These are phyloP conservation scores for Cheumatopsyche charites DNA, from an alignment of 1,140 invertebrate genomes.

Conservation along the genomic window DNA sequence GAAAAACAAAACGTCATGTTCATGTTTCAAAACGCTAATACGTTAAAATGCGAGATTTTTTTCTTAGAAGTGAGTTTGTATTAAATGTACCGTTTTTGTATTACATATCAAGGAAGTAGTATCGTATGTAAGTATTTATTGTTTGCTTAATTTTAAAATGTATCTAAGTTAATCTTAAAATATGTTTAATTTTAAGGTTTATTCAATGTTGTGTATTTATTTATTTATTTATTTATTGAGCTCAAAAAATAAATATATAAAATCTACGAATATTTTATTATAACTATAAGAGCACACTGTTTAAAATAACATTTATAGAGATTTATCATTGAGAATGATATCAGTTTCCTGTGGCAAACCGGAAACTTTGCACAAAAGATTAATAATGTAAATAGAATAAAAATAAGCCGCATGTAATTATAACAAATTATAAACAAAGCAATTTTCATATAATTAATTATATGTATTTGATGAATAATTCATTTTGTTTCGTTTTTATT, in stretches of 20 bases:
- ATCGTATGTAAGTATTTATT: constrained; percentile 7
- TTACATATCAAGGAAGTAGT: constrained; percentile 13
- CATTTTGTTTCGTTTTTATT: too few relatives aligned
- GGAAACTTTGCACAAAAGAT: not conserved
- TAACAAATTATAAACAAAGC: too few relatives aligned
- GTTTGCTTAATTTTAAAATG: not conserved
- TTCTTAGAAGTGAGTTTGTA: too few relatives aligned
- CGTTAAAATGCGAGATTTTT: too few relatives aligned
- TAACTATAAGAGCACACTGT: too few relatives aligned
- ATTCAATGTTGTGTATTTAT: constrained; percentile 1
- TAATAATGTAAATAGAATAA: not conserved
- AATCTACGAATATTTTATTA: too few relatives aligned
- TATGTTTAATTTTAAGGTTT: constrained; percentile 1
- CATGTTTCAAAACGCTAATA: too few relatives aligned
- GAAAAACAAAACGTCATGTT: too few relatives aligned
- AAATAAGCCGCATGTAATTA: too few relatives aligned
- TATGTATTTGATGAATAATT: too few relatives aligned
- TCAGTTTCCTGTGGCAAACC: not conserved
- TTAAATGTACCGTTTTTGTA: constrained; percentile 11
- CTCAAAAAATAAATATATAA: constrained; percentile 41
- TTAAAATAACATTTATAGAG: not conserved
- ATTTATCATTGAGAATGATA: not conserved
- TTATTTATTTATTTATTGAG: constrained; percentile 44
- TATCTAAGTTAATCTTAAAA: not conserved
- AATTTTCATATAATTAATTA: too few relatives aligned